Evolutionary conservation across 2,888 invertebrate genomes (phyloP).

Genomic region (Lapara coniferarum): DNA sequence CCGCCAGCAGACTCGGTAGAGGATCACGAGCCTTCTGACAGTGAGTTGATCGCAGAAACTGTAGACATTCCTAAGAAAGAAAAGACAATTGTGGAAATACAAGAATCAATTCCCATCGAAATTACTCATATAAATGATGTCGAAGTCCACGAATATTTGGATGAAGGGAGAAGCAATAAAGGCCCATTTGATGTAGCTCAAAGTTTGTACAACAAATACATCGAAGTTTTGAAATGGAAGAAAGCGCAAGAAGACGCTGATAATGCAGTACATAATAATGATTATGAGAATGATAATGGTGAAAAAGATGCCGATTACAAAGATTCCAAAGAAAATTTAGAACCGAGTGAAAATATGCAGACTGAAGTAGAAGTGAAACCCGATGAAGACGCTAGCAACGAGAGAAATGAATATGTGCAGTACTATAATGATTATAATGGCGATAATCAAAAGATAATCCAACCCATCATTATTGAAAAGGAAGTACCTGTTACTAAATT

Average conservation of each 20-base stretch:
- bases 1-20: slow-evolving; percentile 51
- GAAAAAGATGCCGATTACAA: slow-evolving; percentile 43
- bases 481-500: slow-evolving; percentile 76
- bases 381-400: slow-evolving; percentile 49
- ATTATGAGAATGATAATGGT: slow-evolving; percentile 56
- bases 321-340: slow-evolving; percentile 57
- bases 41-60: slow-evolving; percentile 66
- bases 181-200: slow-evolving; percentile 56
- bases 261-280: slow-evolving; percentile 59
- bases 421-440: slow-evolving; percentile 54
- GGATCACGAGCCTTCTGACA: slow-evolving; percentile 70
- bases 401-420: slow-evolving; percentile 55
- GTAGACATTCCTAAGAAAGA: slow-evolving; percentile 67
- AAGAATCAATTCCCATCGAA: slow-evolving; percentile 85
- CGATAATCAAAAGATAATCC: slow-evolving; percentile 66
- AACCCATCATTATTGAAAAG: slow-evolving; percentile 76
- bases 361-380: slow-evolving; percentile 60
- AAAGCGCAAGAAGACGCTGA: slow-evolving; percentile 64
- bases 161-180: slow-evolving; percentile 67
- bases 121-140: slow-evolving; percentile 78
- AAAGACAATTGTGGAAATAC: slow-evolving; percentile 85
- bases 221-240: slow-evolving; percentile 65
- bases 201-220: slow-evolving; percentile 64
- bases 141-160: slow-evolving; percentile 73
- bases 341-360: slow-evolving; percentile 65